Evolutionary conservation across 2,888 invertebrate genomes (phyloP), one percentile per base, ranked within the genome.

Genomic region (Glomeris marginata): DNA sequence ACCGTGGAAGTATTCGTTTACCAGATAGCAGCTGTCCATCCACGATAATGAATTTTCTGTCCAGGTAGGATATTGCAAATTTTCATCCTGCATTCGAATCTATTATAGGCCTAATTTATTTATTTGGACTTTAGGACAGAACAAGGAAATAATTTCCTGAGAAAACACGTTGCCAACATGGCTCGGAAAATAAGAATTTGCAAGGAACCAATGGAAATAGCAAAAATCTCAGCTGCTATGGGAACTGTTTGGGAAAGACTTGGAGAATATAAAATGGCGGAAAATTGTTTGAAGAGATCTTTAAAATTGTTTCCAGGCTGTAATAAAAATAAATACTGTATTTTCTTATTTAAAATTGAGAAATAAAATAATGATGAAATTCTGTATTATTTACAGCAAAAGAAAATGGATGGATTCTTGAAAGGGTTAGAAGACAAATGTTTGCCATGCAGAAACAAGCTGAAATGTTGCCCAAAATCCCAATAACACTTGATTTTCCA

Each of bases 111-210:
- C n/a, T n/a, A n/a, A n/a, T n/a, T n/a, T n/a, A n/a, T n/a, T n/a
- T n/a, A n/a, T n/a, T n/a, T n/a, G n/a, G n/a, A n/a, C n/a, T n/a
- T 42, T 45, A 49, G 49, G 44, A 49, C 49, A 15, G 36, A 49
- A 36, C 35, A 42, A 15, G 49, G 49, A 6, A 41, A 43, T 13
- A 37, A 49, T 13, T 49, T 49, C 42, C 21, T 49, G 34, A 33
- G 43, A 20, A 37, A 43, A 20, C 36, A 49, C 34, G 36, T 49
- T 18, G 49, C 43, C 3, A 43, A 43, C 36, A n/a, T 49, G 36
- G 43, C 41, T 21, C 42, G 43, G 18, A 33, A 43, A 15, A 42
- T 37, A 2, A 41, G 44, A 21, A 49, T 37, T 13, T 43, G 44
- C 21, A 43, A 43, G 35, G 36, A 43, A 44, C 34, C 44, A 2